Evolutionary conservation across 2,888 invertebrate genomes (phyloP).

Genomic region (Salticus scenicus): DNA sequence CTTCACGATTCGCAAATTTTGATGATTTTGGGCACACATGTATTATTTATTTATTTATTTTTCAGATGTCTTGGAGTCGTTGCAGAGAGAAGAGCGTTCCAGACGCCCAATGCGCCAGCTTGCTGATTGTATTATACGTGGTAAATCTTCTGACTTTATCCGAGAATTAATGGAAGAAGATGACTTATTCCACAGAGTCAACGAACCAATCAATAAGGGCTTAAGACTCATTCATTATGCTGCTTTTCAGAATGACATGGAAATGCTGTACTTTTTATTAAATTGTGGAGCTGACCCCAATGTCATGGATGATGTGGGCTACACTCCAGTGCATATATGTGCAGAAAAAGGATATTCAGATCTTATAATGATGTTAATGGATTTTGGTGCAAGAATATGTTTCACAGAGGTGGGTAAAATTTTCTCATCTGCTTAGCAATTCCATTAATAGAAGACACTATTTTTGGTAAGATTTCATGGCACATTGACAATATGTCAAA

Average conservation of each 20-base stretch:
- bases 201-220: conserved; percentile 78
- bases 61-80: conserved; percentile 50
- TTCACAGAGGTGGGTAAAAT: conserved; percentile 77
- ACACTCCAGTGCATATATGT: conserved; percentile 92
- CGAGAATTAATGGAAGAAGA: conserved; percentile 41
- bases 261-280: conserved; percentile 86
- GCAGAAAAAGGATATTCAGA: conserved; percentile 79
- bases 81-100: conserved; percentile 29
- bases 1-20: too few relatives aligned
- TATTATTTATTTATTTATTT: neutral
- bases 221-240: conserved; percentile 93
- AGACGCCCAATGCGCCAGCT: conserved; percentile 26
- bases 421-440: too few relatives aligned
- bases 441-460: too few relatives aligned
- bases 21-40: too few relatives aligned
- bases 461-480: too few relatives aligned
- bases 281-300: conserved; percentile 88
- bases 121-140: conserved; percentile 47
- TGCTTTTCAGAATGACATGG: conserved; percentile 86
- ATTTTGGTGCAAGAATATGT: conserved; percentile 87
- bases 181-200: conserved; percentile 65
- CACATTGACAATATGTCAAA: too few relatives aligned
- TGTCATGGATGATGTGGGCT: conserved; percentile 91
- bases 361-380: conserved; percentile 80
- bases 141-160: conserved; percentile 21